Evolutionary conservation across 2,888 invertebrate genomes (phyloP).

Genomic region (Hymenopus coronatus): DNA sequence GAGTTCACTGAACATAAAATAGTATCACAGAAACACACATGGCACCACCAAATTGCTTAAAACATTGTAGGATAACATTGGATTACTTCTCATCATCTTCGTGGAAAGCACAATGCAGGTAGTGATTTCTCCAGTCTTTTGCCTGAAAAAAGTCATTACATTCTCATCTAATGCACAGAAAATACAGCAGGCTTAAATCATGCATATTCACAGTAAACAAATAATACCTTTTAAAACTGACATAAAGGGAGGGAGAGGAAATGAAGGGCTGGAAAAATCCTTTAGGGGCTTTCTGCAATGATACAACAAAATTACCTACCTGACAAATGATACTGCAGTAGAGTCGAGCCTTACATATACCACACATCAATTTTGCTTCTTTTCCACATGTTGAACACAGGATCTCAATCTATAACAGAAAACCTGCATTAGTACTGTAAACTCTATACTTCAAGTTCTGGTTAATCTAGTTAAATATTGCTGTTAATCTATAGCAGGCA

Average conservation of each 20-base stretch:
- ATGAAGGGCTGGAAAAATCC: too few relatives aligned
- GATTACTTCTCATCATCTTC: not conserved
- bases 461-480: too few relatives aligned
- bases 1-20: not conserved
- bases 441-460: too few relatives aligned
- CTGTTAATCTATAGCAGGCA: too few relatives aligned
- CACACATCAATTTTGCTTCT: not conserved
- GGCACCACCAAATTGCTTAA: not conserved
- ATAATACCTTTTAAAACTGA: too few relatives aligned
- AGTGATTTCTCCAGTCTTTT: not conserved
- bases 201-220: too few relatives aligned
- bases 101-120: not conserved
- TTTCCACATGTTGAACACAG: not conserved
- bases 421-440: not conserved
- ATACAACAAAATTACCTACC: not conserved
- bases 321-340: not conserved
- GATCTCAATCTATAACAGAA: not conserved
- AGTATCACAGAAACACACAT: not conserved
- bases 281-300: too few relatives aligned
- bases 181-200: too few relatives aligned
- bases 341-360: not conserved
- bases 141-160: not conserved
- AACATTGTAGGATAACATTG: not conserved
- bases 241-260: too few relatives aligned
- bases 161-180: not conserved